These are phyloP conservation scores for Phenganax subtilis DNA, from an alignment of 92 coral and sea anemone genomes.

Conservation along the genomic window DNA sequence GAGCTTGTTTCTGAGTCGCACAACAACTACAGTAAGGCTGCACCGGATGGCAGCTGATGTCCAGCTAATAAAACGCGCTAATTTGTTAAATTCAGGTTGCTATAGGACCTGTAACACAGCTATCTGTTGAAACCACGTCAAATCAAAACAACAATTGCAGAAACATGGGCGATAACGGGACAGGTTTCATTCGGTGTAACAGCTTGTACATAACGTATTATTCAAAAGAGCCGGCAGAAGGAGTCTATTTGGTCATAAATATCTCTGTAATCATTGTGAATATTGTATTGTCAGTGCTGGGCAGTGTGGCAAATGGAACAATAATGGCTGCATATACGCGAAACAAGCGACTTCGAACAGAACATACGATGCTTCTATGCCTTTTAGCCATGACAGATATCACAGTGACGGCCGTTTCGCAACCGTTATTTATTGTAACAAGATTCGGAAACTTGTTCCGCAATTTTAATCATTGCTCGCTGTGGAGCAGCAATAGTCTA, in stretches of 20 bases:
- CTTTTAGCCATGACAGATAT: neutral
- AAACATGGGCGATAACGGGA: neutral
- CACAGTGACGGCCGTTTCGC: slow-evolving; percentile 3
- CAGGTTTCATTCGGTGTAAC: neutral
- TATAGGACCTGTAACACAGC: too few species aligned
- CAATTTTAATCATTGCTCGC: neutral
- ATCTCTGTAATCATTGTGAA: neutral
- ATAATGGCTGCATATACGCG: slow-evolving; percentile 1
- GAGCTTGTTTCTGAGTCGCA: too few species aligned
- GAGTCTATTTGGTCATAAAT: neutral
- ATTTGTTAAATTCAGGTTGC: too few species aligned
- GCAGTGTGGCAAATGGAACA: slow-evolving; percentile 5
- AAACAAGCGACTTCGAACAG: neutral
- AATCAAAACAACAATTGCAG: neutral
- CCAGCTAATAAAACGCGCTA: too few species aligned
- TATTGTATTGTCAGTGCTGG: neutral
- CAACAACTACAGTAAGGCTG: too few species aligned
- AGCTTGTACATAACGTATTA: neutral
- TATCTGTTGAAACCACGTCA: neutral
- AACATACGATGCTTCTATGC: neutral
- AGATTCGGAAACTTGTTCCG: neutral
- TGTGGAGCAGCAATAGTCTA: neutral
- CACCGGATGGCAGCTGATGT: too few species aligned
- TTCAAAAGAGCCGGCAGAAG: neutral
- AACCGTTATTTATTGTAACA: slow-evolving; percentile 5